Evolutionary conservation across 2,888 invertebrate species (phyloP), one percentile per base, ranked within the genome.

Genomic region (Ischnus inquisitorius): DNA sequence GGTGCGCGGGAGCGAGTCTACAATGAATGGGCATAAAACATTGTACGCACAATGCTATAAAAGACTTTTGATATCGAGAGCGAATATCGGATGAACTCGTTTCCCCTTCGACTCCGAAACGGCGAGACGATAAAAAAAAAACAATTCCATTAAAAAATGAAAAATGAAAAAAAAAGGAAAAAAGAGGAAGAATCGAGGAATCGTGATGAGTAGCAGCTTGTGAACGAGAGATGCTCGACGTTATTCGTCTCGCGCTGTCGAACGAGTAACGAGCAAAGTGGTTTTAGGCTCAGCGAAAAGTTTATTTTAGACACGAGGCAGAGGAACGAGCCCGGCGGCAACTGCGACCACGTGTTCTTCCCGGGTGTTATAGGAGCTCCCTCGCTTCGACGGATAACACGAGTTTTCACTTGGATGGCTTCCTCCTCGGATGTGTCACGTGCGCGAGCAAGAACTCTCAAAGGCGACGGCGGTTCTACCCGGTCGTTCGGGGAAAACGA

Each of bases 391-490:
- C 78, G 83, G 41, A 69, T 83, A 88, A 93, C 92, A 92, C 88
- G 90, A 88, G 87, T 92, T 93, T 92, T 91, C 91, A 93, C 93
- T 93, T 88, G 89, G 83, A 82, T 82, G 69, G 85, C 72, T 84
- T 81, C 84, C 82, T 88, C 88, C 68, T 88, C 77, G 85, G 75
- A 34, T 84, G 85, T 81, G 84, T 86, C 90, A 90, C 90, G 91
- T 90, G 90, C 84, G 85, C 83, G 71, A 69, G 46, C 46, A 69
- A 57, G 57, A 62, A 68, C 46, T 67, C 68, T 22, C 46, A 34
- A n/a, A n/a, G n/a, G 65, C 51, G n/a, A n/a, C n/a, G n/a, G 64
- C 39, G 79, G 28, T 34, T 28, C n/a, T 14, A 12, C 60, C 14
- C 1, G 5, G 4, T 2, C n/a, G 28, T 60, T 34, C 60, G 28